Evolutionary conservation across 2,888 invertebrate genomes (phyloP), one percentile per base, ranked within the genome.

Genomic region (Hydrotaea cyrtoneurina): DNA sequence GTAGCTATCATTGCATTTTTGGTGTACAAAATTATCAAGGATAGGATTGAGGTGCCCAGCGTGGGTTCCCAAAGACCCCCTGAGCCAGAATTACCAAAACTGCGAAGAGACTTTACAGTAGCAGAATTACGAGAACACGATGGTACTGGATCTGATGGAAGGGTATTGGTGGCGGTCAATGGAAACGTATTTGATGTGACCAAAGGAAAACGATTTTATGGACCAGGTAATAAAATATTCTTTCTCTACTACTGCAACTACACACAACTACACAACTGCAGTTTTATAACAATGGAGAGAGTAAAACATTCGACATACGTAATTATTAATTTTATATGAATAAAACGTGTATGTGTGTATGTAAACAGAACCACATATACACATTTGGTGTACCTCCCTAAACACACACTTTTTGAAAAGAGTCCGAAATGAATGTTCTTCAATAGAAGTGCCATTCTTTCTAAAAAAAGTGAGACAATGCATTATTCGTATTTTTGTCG

Each of bases 131-230:
- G 95, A 87, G 94, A 95, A 87, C 98, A 95, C 91, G 97, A 98
- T 91, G 99, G 99, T 5, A 96, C 93, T 78, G 96, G 96, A 89
- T 93, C 95, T 39, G 98, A 98, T 90, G 98, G 97, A 31, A 93
- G 98, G 87, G 96, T 99, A 84, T 93, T 98, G 86, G 95, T 99
- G 59, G 98, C 97, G 10, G 97, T 99, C 75, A 98, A 98, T 92
- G 98, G 98, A 31, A 97, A 95, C 93, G 96, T 99, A 74, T 99
- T 97, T 93, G 99, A 99, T 93, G 98, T 96, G 87, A 98, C 98
- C 57, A 95, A 95, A 91, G 98, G 98, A 82, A 96, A 96, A 90
- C 94, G 95, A 86, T 98, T 98, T 92, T 99, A 99, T 93, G 98
- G 98, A 23, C 98, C 98, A 93, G 98, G 98, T 98, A 93, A 90